These are phyloP conservation scores for Drosophila seguyi DNA, from an alignment of 1,140 invertebrate species.

Conservation along the genomic window DNA sequence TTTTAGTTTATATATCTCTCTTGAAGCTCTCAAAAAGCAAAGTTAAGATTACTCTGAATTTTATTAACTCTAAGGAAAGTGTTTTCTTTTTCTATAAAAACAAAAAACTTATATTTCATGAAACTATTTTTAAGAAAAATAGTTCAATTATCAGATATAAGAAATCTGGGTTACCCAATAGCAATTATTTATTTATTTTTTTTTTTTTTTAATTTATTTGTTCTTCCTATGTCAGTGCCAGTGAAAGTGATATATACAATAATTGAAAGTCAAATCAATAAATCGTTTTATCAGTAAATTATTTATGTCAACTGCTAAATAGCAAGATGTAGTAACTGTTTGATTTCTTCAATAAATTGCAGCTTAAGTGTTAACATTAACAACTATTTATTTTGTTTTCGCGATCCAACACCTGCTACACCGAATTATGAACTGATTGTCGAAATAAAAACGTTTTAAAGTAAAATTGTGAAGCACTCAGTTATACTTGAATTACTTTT, in stretches of 20 bases:
- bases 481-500: neutral
- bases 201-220: neutral
- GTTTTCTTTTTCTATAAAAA: too few species aligned
- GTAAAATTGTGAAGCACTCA: neutral
- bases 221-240: neutral
- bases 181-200: neutral
- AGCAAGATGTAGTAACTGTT: neutral
- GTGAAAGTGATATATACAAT: conserved; percentile 11
- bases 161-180: neutral
- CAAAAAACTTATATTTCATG: neutral
- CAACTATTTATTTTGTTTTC: neutral
- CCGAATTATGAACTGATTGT: neutral
- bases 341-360: neutral
- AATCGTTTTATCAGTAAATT: neutral
- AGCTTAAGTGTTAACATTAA: neutral
- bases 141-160: too few species aligned
- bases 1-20: neutral
- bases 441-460: neutral
- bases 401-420: neutral
- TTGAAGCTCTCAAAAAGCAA: neutral
- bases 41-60: neutral
- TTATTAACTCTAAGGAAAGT: too few species aligned
- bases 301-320: neutral
- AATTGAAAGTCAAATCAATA: conserved; percentile 1
- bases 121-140: too few species aligned